Conservation (phyloP, 1,140 invertebrate genomes). For the Drosophila tropicalis region DNA sequence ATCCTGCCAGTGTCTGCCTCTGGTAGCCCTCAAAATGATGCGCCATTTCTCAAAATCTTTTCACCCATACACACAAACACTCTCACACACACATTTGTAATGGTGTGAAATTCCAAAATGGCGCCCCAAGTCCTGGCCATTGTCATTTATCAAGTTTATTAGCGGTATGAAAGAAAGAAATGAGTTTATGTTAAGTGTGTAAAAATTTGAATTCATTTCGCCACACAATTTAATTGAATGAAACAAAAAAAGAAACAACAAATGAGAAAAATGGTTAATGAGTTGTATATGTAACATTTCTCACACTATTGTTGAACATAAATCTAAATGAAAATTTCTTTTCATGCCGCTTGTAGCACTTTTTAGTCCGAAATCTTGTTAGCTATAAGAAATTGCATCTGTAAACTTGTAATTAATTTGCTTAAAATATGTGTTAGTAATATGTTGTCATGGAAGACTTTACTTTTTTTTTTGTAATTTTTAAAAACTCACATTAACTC, state of each 20-base stretch:
- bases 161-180: slow-evolving; percentile 46
- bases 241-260: not conserved
- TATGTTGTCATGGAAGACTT: no score
- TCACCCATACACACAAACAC: slow-evolving; percentile 1
- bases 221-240: slow-evolving; percentile 50
- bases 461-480: no score
- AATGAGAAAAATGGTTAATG: not conserved
- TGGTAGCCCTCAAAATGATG: slow-evolving; percentile 57
- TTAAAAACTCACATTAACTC: no score
- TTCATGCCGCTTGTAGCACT: no score
- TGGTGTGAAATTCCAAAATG: slow-evolving; percentile 79
- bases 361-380: no score
- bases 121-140: slow-evolving; percentile 48
- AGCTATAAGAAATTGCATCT: no score
- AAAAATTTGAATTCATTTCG: slow-evolving; percentile 48
- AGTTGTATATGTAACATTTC: slow-evolving; percentile 24
- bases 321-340: not conserved
- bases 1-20: slow-evolving; percentile 35
- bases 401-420: no score
- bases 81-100: slow-evolving; percentile 56
- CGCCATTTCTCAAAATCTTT: slow-evolving; percentile 75
- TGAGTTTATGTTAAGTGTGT: slow-evolving; percentile 20
- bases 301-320: not conserved
- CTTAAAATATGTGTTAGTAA: no score
- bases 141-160: slow-evolving; percentile 80